Evolutionary conservation across 64 coral and sea anemone species (phyloP), one percentile per base, ranked within the genome.

Genomic region (Platygyra sinensis): DNA sequence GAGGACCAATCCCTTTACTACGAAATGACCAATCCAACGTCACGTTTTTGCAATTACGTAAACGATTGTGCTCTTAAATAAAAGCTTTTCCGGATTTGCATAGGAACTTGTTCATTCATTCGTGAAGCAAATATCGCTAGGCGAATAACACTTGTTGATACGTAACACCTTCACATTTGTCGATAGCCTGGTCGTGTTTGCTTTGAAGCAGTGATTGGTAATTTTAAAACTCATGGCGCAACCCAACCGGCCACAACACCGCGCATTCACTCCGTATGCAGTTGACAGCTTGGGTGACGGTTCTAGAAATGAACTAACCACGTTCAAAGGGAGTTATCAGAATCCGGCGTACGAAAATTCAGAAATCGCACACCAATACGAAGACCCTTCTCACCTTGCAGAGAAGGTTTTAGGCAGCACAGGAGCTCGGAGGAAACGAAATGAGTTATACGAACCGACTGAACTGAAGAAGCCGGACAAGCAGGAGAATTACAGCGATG

Each of bases 381-480:
- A 85, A 46, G 63, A 85, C 31, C 81, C 81, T 27, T 5, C 81
- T 24, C 63, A 18, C 11, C 42, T 85, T 5, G 32, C 55, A 63
- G 27, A 28, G 10, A 20, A 10, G 63, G 1, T 2, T 13, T 22
- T 20, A 17, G 36, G 10, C 8, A 69, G 33, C 13, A 67, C 33
- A 4, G 63, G 63, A 8, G 10, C 24, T 25, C 81, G 81, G 28
- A 85, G 38, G 62, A 84, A 84, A 38, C 81, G 81, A 3, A 84
- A 84, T 11, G 81, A 84, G 11, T 18, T 84, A 14, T 84, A 84
- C 19, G 81, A 84, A 8, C 81, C 81, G 6, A 84, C 81, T 9
- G 62, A 71, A 28, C 32, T 85, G n/a, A 69, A 5, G 5, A 69
- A 72, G 29, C 1, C 31, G 1, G 6, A 13, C 15, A 63, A 72